A percentile compares a stretch with the other conserved stretches of the same genome.
These are phyloP conservation scores for Catharus bicknelli DNA, from an alignment of 2,113 vertebrate genomes.

Conservation along the genomic window DNA sequence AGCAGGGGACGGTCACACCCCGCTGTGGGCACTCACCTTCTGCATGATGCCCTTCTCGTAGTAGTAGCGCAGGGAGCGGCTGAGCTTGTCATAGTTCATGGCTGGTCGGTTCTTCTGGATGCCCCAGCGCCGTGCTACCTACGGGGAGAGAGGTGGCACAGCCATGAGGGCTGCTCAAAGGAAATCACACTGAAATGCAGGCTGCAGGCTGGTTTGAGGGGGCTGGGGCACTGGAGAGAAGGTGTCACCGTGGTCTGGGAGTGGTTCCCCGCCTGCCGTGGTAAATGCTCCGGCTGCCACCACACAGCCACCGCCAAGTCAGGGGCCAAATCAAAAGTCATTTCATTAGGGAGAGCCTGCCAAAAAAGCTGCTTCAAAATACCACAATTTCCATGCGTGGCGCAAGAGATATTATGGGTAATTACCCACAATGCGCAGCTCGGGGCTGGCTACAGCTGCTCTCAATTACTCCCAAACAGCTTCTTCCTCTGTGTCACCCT, in stretches of 20 bases:
- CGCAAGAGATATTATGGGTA: conserved; percentile 69
- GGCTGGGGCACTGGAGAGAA: neutral
- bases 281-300: neutral
- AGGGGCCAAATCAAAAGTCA: conserved; percentile 58
- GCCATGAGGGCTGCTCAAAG: neutral
- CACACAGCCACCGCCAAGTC: conserved; percentile 27
- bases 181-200: rapidly evolving
- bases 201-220: neutral
- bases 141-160: neutral
- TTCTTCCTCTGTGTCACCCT: conserved; percentile 64
- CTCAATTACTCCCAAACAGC: conserved; percentile 70
- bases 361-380: conserved; percentile 66
- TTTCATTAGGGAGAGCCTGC: conserved; percentile 72
- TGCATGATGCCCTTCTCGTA: conserved; percentile 99
- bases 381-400: conserved; percentile 68
- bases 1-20: rapidly evolving
- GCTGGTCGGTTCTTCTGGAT: conserved; percentile 97
- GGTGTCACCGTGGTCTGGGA: rapidly evolving
- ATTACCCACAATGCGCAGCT: conserved; percentile 72
- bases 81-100: conserved; percentile 98
- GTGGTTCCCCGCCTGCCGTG: rapidly evolving
- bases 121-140: conserved; percentile 97
- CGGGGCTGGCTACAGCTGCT: conserved; percentile 70
- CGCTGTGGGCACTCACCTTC: conserved; percentile 77
- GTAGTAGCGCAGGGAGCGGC: conserved; percentile 96